Base-by-base conservation (phyloP, 2,797 vertebrate species). In the Ctenosaura bakeri region DNA sequence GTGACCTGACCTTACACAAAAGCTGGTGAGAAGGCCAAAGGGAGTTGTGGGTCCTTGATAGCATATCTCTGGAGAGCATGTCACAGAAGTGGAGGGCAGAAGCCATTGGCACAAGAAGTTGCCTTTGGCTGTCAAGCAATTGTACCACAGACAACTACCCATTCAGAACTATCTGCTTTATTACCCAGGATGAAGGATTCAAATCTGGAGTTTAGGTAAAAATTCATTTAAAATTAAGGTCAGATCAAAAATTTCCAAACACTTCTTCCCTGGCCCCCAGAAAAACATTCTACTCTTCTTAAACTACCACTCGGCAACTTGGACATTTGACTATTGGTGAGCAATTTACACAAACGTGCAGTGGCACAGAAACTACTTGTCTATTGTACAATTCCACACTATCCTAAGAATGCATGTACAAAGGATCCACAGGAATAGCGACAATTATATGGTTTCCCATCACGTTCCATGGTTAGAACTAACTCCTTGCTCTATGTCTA, bases 1-100 rank as follows among this genome's bases (percentile, higher is more conserved):
- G 88, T 66, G 83, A 85, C 74, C 83, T 42, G 83, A 85, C 88
- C 88, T 79, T 89, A 85, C 32, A 85, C 10, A 35, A 85, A 62
- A 89, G 16, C n/a, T 24, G 59, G 42, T 64, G 74, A 85, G 62
- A 76, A 42, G 62, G 88, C 46, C 46, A 16, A 29, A 35, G n/a
- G 46, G 83, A 89, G 50, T 26, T 1, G 1, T 3, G 35, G 24
- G 62, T 32, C 16, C 32, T 85, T 85, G 77, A 85, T 38, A 89
- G 42, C 46, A 71, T 69, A n/a, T 26, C 76, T 54, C 24, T 89
- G 76, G 88, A 76, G n/a, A 71, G n/a, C 38, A 56, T 32, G n/a
- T 69, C 42, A 78, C 4, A 54, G 59, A 54, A 38, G 69, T 52
- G 38, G 62, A 74, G 24, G 35, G 79, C 24, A 22, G 14, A 24